These are phyloP conservation scores for Lethocerus indicus DNA, from an alignment of 1,140 invertebrate genomes.

Conservation along the genomic window DNA sequence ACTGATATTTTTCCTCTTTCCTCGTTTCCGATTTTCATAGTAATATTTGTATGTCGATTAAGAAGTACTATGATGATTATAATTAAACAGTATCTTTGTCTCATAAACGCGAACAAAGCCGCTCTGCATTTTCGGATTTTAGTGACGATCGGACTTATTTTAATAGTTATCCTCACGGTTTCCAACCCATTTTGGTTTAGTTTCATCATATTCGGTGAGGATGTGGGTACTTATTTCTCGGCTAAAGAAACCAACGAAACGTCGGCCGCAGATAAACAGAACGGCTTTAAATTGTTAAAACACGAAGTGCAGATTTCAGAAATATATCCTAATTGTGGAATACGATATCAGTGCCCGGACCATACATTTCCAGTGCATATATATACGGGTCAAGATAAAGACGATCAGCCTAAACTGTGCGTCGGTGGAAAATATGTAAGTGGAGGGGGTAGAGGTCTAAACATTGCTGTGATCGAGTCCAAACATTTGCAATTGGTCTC, in stretches of 20 bases:
- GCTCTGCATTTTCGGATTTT: neutral
- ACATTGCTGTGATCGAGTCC: slow-evolving; percentile 19
- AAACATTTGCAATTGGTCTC: slow-evolving; percentile 15
- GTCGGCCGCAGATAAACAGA: neutral
- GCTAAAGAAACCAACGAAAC: neutral
- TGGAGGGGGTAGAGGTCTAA: slow-evolving; percentile 20
- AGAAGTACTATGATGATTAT: too few species aligned
- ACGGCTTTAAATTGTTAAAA: neutral
- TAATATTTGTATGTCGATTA: too few species aligned
- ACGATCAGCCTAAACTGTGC: slow-evolving; percentile 29
- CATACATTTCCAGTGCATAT: slow-evolving; percentile 28
- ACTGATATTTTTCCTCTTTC: too few species aligned
- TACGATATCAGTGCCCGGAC: slow-evolving; percentile 22
- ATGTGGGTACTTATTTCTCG: too few species aligned
- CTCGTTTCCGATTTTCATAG: too few species aligned
- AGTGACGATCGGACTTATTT: neutral
- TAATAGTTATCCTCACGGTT: neutral
- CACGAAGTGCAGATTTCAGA: slow-evolving; percentile 17
- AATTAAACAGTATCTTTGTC: too few species aligned
- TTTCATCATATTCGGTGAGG: neutral
- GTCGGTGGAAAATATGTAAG: slow-evolving; percentile 27
- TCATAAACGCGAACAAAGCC: too few species aligned
- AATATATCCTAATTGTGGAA: slow-evolving; percentile 28
- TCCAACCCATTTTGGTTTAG: slow-evolving; percentile 5
- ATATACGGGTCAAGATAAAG: slow-evolving; percentile 28